Base-by-base conservation (phyloP, 1,140 invertebrate species). In the Hycleus cichorii region DNA sequence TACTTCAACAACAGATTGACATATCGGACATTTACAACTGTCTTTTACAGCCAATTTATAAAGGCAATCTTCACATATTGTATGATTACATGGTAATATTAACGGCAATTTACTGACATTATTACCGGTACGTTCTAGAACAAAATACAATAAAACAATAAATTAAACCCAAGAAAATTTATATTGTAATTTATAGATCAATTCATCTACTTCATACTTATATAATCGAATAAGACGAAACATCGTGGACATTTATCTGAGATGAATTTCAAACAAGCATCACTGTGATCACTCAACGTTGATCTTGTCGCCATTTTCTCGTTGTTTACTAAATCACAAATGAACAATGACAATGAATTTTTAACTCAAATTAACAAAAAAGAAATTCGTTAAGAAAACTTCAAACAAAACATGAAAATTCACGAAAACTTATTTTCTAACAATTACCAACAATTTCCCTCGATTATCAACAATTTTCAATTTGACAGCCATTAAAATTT, bases 71-170 rank as follows among this genome's bases (percentile, higher is more conserved):
- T 69, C 60, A 51, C 76, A 78, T 48, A 74, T 57, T 1, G 71
- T 18, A 64, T 78, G 77, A 4, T 76, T 76, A 62, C 77, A 78
- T 3, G 63, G 48, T 42, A 76, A 59, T 8, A 77, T 58, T 6
- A 77, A 64, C 4, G 76, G 76, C 7, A 70, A 32, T 10, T 45
- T 47, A 8, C 12, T 49, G 27, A 10, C n/a, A 8, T 45, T 26
- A 42, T 42, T 42, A 4, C 40, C 40, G 45, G 5, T 32, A n/a
- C 52, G 44, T 47, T 25, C 52, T 55, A n/a, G 10, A 53, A 25
- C 9, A 9, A 45, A 63, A 69, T 72, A 57, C 45, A 68, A 67
- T 54, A 62, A 38, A 26, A 39, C 39, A 2, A 18, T 18, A 1
- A 18, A 18, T 18, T 1, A 18, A 18, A 18, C 18, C 18, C 18